These are phyloP conservation scores for Dicycla oo DNA, from an alignment of 2,888 invertebrate species.

Conservation along the genomic window DNA sequence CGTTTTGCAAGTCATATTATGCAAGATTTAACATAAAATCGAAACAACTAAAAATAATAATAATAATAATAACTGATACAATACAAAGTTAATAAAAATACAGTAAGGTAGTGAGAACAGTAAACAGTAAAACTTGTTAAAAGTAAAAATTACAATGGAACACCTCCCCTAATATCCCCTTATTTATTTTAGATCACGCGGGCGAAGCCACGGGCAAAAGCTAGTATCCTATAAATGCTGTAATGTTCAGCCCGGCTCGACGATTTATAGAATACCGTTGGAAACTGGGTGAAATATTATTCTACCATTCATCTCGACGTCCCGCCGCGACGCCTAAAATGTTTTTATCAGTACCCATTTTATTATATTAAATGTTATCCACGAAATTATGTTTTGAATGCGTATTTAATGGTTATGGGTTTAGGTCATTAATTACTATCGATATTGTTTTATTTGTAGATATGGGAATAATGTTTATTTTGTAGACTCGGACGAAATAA, in stretches of 20 bases:
- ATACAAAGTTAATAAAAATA: too few relatives aligned
- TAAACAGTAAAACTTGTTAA: too few relatives aligned
- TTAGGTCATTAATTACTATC: neutral
- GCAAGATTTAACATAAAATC: too few relatives aligned
- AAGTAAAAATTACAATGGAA: too few relatives aligned
- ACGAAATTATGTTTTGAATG: conserved; percentile 6
- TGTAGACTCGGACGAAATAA: too few relatives aligned
- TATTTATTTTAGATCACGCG: too few relatives aligned
- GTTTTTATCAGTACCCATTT: conserved; percentile 11
- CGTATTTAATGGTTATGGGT: neutral
- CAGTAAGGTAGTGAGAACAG: too few relatives aligned
- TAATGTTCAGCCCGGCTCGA: conserved; percentile 10
- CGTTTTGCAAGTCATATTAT: too few relatives aligned
- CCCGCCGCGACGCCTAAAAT: neutral
- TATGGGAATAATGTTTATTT: neutral
- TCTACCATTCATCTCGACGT: conserved; percentile 32
- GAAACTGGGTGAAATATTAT: conserved; percentile 46
- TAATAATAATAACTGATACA: too few relatives aligned
- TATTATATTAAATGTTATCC: conserved; percentile 21
- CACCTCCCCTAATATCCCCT: too few relatives aligned
- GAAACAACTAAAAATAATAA: too few relatives aligned
- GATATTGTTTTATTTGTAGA: neutral
- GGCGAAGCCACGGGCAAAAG: too few relatives aligned
- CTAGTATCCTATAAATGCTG: conserved; percentile 29
- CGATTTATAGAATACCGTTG: conserved; percentile 33